Conservation (phyloP, 2,113 vertebrate species). For the Hoplias malabaricus region DNA sequence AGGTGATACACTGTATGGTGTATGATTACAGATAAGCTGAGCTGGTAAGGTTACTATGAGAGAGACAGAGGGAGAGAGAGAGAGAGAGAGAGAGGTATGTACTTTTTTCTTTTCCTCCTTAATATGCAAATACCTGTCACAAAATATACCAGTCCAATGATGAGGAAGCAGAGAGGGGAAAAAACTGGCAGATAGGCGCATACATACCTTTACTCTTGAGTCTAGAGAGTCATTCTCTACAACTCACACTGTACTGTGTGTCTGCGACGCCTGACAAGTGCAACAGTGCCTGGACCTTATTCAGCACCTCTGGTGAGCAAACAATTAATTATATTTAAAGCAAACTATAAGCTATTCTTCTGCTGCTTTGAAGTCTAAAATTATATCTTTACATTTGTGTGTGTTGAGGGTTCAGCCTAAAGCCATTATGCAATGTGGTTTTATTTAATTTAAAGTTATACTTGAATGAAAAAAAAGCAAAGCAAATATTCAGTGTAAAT, state of each 20-base stretch:
- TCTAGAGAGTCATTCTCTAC: conserved; percentile 23
- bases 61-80: conserved; percentile 13
- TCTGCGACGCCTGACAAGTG: conserved; percentile 25
- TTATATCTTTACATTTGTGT: neutral
- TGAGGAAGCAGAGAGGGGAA: conserved; percentile 37
- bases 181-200: conserved; percentile 39
- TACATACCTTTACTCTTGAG: conserved; percentile 19
- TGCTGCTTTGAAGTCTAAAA: neutral
- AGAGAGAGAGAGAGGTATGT: conserved; percentile 17
- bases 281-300: conserved; percentile 25
- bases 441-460: no score
- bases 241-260: conserved; percentile 20
- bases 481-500: no score
- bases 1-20: neutral
- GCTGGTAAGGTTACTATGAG: conserved; percentile 10
- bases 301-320: conserved; percentile 45
- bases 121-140: conserved; percentile 48
- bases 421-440: no score
- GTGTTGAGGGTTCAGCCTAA: no score
- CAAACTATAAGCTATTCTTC: neutral
- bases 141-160: conserved; percentile 45
- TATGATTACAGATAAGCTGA: conserved; percentile 20
- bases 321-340: neutral
- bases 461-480: no score
- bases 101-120: conserved; percentile 15